Base-by-base conservation (phyloP, 2,888 invertebrate species). In the Lasioglossum malachurum region DNA sequence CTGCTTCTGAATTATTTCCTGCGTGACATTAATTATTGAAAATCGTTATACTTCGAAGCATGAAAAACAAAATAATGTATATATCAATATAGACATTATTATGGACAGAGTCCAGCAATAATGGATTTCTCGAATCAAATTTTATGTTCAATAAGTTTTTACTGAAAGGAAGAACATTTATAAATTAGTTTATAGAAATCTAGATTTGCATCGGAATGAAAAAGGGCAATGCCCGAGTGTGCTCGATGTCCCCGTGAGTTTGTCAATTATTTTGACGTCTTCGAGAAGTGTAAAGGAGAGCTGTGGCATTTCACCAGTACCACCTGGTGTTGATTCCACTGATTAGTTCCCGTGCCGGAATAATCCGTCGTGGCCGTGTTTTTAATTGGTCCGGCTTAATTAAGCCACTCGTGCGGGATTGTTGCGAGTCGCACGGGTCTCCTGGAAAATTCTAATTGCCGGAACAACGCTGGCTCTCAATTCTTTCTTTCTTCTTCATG, bases 331-430 rank as follows among this genome's bases (percentile, higher is more conserved):
- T 46, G 46, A 60, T 81, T 78, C 49, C 57, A 60, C 27, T 88
- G 79, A 85, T 88, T 88, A 88, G 79, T 82, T 85, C 78, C 67
- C 80, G 81, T 80, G 41, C 64, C 67, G 76, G 60, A 80, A 89
- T 89, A 86, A 86, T 88, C 84, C 77, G 75, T 71, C 76, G 72
- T 76, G 85, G 72, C 80, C 86, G 87, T 84, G 75, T 88, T 92
- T 90, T 91, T 92, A 91, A 91, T 91, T 91, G 89, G 87, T 89
- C 86, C 60, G 84, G 60, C 86, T 87, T 93, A 92, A 93, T 93
- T 91, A 90, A 93, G 85, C 80, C 80, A 87, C 87, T 84, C 88
- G 80, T 83, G 80, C 76, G 80, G 77, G 64, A 85, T 76, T 86
- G 78, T 86, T 79, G 88, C 83, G 79, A 88, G 84, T 83, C 81